These are phyloP conservation scores for Chionoecetes opilio DNA, from an alignment of 1,140 invertebrate species.

Conservation along the genomic window DNA sequence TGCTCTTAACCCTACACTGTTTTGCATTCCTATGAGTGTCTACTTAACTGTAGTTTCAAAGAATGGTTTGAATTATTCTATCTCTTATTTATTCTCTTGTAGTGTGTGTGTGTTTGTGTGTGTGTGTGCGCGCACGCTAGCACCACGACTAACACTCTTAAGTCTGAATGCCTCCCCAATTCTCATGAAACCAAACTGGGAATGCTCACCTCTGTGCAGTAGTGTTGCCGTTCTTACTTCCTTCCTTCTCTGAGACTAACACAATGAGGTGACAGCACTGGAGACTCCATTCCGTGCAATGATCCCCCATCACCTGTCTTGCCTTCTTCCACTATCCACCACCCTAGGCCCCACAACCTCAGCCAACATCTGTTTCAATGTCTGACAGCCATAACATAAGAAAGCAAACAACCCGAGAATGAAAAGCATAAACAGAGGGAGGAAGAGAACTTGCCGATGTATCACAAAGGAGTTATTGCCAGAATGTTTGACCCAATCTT, in stretches of 20 bases:
- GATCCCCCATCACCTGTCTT: neutral
- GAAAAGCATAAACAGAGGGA: neutral
- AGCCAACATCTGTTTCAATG: neutral
- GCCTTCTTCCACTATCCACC: neutral
- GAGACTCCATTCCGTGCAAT: neutral
- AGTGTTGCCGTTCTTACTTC: neutral
- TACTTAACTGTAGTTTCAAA: neutral
- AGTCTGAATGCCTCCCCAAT: neutral
- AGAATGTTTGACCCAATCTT: neutral
- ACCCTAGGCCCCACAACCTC: neutral
- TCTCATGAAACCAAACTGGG: neutral
- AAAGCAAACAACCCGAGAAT: neutral
- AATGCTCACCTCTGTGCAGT: neutral
- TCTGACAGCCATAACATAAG: neutral
- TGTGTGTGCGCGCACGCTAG: neutral
- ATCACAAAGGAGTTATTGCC: constrained; percentile 20
- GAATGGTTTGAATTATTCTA: neutral
- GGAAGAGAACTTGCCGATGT: neutral
- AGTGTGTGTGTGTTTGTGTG: constrained; percentile 16
- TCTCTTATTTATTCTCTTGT: neutral
- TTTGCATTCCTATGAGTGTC: neutral
- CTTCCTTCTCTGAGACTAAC: neutral
- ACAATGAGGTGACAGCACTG: neutral
- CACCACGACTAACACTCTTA: neutral
- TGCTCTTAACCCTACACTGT: neutral